Percentiles rank a stretch among this genome's conserved stretches.
Evolutionary conservation across 2,797 vertebrate genomes (phyloP).

Genomic region (Trematomus bernacchii): DNA sequence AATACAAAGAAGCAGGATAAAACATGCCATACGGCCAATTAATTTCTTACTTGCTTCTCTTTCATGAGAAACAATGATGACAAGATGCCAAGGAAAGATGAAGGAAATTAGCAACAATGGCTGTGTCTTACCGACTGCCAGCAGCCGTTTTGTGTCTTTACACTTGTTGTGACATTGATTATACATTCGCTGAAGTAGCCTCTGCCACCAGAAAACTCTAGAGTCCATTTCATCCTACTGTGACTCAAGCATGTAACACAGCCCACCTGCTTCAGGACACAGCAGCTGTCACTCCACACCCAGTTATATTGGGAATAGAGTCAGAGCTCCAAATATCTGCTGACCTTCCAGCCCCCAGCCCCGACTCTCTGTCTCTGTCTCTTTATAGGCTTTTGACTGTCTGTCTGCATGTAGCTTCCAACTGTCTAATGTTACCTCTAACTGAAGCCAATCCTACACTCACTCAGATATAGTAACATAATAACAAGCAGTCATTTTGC

Average conservation of each 20-base stretch:
- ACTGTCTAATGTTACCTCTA: background rate
- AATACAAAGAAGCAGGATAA: background rate
- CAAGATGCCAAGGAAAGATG: background rate
- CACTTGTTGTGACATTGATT: slow-evolving; percentile 16
- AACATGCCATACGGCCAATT: background rate
- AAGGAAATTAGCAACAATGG: background rate
- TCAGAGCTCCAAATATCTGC: slow-evolving; percentile 51
- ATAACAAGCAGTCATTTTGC: background rate
- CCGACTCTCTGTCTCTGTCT: slow-evolving; percentile 44
- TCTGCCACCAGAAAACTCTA: slow-evolving; percentile 11
- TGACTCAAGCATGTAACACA: slow-evolving; percentile 25
- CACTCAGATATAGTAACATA: background rate
- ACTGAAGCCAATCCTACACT: background rate
- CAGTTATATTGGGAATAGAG: slow-evolving; percentile 57
- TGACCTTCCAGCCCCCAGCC: slow-evolving; percentile 9
- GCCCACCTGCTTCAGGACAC: slow-evolving; percentile 58
- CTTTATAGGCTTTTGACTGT: slow-evolving; percentile 12
- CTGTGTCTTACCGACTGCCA: background rate
- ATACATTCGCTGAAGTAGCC: slow-evolving; percentile 5
- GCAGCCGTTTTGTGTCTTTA: slow-evolving; percentile 9
- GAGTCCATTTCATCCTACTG: slow-evolving; percentile 18
- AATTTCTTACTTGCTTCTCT: background rate
- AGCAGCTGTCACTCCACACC: slow-evolving; percentile 62
- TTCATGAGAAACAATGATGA: background rate
- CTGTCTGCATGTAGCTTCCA: slow-evolving; percentile 8